These are phyloP conservation scores for Drosophila micromelanica DNA, from an alignment of 1,140 invertebrate species.

Conservation along the genomic window DNA sequence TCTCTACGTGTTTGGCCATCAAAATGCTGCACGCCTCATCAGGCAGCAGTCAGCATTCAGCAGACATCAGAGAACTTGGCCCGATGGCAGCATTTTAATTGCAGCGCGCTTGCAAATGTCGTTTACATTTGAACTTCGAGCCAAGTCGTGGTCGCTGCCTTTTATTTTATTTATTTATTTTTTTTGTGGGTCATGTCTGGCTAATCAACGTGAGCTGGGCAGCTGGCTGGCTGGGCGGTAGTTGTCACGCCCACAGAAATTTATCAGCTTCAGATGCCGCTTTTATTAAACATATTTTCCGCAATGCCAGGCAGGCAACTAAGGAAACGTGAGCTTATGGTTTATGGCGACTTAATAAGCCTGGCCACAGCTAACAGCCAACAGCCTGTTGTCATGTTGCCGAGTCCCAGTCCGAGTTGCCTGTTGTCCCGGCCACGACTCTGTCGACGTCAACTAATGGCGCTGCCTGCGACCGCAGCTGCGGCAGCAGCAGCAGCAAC, in stretches of 20 bases:
- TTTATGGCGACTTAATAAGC: conserved; percentile 81
- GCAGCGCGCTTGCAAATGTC: conserved; percentile 60
- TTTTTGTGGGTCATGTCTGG: conserved; percentile 76
- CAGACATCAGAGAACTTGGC: conserved; percentile 21
- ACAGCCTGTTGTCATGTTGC: conserved; percentile 62
- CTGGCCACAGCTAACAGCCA: conserved; percentile 58
- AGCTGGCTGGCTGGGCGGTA: conserved; percentile 26
- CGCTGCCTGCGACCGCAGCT: conserved; percentile 36
- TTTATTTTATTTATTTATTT: no score
- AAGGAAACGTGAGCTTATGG: conserved; percentile 77
- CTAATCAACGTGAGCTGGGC: conserved; percentile 63
- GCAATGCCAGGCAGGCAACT: conserved; percentile 23
- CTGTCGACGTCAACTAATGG: conserved; percentile 64
- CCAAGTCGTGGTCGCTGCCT: conserved; percentile 51
- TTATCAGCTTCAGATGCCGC: conserved; percentile 72
- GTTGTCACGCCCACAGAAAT: conserved; percentile 70
- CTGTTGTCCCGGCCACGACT: conserved; percentile 43
- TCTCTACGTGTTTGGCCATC: conserved; percentile 74
- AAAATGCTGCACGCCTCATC: conserved; percentile 75
- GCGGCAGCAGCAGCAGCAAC: conserved; percentile 32
- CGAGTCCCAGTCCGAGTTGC: no score
- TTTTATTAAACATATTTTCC: conserved; percentile 72
- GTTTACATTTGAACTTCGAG: conserved; percentile 75
- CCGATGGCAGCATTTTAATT: conserved; percentile 68
- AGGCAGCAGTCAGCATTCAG: conserved; percentile 12